These are phyloP conservation scores for Alloscopus bannaensis DNA, from an alignment of 2,888 invertebrate genomes.

Conservation along the genomic window DNA sequence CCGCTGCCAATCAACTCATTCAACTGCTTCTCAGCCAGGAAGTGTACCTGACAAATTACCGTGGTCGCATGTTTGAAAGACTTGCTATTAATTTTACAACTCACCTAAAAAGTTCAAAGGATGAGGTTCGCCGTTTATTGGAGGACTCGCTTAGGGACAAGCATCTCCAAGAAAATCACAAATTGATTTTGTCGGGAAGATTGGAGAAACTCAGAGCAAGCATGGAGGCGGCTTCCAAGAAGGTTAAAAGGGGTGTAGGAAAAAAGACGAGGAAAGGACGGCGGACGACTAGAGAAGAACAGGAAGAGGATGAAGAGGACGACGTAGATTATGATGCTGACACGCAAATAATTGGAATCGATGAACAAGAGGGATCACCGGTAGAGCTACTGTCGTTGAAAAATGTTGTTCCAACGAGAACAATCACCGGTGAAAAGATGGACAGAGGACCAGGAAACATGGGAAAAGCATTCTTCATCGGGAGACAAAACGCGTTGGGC, in stretches of 20 bases:
- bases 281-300: too few species aligned
- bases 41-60: constrained; percentile 77
- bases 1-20: constrained; percentile 78
- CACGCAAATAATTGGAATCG: constrained; percentile 12
- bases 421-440: constrained; percentile 74
- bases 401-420: constrained; percentile 72
- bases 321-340: constrained; percentile 2
- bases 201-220: constrained; percentile 74
- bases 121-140: constrained; percentile 72
- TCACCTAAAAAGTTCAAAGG: constrained; percentile 74
- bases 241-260: constrained; percentile 20
- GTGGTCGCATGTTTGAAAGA: constrained; percentile 80
- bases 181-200: constrained; percentile 75
- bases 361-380: background rate
- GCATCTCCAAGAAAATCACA: constrained; percentile 75
- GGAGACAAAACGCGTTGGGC: constrained; percentile 71
- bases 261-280: constrained; percentile 2
- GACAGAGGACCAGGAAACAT: constrained; percentile 46
- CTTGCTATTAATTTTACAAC: constrained; percentile 81
- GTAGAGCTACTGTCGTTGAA: constrained; percentile 45
- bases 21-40: constrained; percentile 78
- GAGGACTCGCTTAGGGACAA: constrained; percentile 75
- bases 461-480: constrained; percentile 71
- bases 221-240: background rate
- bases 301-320: background rate